phyloP scores from a whole-genome alignment of 1,140 invertebrate species.

The Lordiphosa mommai region DNA sequence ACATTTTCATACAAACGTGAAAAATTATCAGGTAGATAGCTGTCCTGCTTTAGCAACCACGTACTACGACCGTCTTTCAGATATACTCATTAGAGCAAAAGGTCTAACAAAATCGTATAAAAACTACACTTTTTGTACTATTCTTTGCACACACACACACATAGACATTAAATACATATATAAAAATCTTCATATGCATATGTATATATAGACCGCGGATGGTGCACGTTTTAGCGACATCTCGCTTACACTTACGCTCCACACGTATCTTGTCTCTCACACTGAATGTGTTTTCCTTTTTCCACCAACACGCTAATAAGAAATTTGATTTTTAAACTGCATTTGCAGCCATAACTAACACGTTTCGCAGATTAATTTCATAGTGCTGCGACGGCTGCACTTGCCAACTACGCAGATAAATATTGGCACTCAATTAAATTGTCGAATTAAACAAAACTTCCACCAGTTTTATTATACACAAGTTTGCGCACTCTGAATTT shows the following conservation, averaged over 20 bases:
- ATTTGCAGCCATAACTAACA: constrained; percentile 54
- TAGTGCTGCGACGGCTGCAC: constrained; percentile 36
- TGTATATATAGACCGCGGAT: constrained; percentile 62
- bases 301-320: constrained; percentile 68
- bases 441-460: constrained; percentile 43
- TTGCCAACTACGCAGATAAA: constrained; percentile 24
- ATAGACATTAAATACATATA: constrained; percentile 37
- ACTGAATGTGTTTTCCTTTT: constrained; percentile 68
- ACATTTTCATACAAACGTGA: no score
- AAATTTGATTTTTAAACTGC: constrained; percentile 47
- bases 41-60: no score
- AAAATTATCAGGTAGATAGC: no score
- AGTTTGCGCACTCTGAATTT: constrained; percentile 31
- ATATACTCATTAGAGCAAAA: not conserved
- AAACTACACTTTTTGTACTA: constrained; percentile 48
- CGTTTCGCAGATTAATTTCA: constrained; percentile 55
- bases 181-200: constrained; percentile 39
- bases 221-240: constrained; percentile 59
- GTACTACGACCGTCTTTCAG: not conserved
- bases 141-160: constrained; percentile 45
- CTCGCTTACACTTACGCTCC: constrained; percentile 50
- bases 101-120: constrained; percentile 21
- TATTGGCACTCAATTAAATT: constrained; percentile 50
- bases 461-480: constrained; percentile 28
- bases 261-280: constrained; percentile 58